These are phyloP conservation scores for Lerema accius DNA, from an alignment of 1,140 invertebrate genomes.

Conservation along the genomic window DNA sequence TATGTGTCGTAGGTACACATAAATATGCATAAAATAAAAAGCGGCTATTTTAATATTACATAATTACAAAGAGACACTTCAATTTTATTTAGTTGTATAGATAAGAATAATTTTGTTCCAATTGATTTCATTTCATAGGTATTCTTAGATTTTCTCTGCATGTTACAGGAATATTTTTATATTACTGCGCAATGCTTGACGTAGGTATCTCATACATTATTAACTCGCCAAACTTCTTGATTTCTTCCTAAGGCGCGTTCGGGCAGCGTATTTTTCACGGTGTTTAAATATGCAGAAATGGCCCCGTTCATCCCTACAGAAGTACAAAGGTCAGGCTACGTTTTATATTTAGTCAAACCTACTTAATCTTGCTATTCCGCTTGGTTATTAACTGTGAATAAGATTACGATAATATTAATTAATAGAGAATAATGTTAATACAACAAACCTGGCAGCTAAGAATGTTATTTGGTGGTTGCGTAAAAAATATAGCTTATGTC, in stretches of 20 bases:
- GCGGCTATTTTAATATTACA: too few species aligned
- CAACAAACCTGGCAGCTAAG: too few species aligned
- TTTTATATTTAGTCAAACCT: slow-evolving; percentile 35
- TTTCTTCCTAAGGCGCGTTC: slow-evolving; percentile 43
- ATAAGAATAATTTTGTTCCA: too few species aligned
- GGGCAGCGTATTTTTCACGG: slow-evolving; percentile 47
- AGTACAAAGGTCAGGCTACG: slow-evolving; percentile 37
- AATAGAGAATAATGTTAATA: too few species aligned
- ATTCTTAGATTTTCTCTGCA: too few species aligned
- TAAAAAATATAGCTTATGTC: too few species aligned
- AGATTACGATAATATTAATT: not conserved
- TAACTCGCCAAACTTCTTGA: slow-evolving; percentile 45
- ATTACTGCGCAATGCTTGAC: slow-evolving; percentile 39
- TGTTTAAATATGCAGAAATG: slow-evolving; percentile 56
- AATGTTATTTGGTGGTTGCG: too few species aligned
- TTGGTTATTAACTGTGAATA: slow-evolving; percentile 17
- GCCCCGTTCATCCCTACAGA: slow-evolving; percentile 35
- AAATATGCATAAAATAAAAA: too few species aligned
- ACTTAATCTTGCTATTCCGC: slow-evolving; percentile 13
- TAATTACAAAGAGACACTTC: too few species aligned
- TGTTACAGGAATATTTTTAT: slow-evolving; percentile 31
- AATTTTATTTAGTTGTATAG: too few species aligned
- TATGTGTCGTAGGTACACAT: too few species aligned
- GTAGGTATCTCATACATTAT: slow-evolving; percentile 44
- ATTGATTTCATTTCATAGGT: too few species aligned